These are phyloP conservation scores for Takifugu flavidus DNA, from an alignment of 2,113 vertebrate genomes.

Conservation along the genomic window DNA sequence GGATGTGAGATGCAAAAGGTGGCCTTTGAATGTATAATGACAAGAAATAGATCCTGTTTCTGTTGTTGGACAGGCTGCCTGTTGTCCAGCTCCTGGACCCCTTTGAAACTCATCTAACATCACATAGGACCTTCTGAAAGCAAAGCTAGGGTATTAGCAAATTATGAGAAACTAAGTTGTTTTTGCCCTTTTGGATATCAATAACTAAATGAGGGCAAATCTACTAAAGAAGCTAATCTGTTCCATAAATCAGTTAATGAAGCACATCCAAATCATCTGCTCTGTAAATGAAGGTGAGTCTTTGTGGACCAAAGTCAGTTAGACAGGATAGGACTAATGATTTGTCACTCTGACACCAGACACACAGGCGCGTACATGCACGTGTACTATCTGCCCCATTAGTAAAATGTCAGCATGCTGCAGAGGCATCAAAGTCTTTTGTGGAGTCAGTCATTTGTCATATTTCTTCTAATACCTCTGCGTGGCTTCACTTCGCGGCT, in stretches of 20 bases:
- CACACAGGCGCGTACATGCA: slow-evolving; percentile 1
- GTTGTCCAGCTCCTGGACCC: no score
- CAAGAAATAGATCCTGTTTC: no score
- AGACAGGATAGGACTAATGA: slow-evolving; percentile 48
- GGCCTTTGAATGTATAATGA: no score
- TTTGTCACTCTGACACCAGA: slow-evolving; percentile 28
- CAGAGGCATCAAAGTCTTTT: slow-evolving; percentile 5
- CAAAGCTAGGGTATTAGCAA: slow-evolving; percentile 10
- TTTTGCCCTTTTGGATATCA: neutral
- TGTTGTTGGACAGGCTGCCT: no score
- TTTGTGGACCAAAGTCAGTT: slow-evolving; percentile 3
- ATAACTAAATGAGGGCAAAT: slow-evolving; percentile 14
- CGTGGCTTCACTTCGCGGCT: slow-evolving; percentile 5
- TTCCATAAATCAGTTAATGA: slow-evolving; percentile 20
- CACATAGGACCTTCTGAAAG: no score
- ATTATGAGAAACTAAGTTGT: slow-evolving; percentile 19
- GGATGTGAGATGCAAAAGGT: neutral
- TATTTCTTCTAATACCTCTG: slow-evolving; percentile 25
- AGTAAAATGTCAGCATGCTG: slow-evolving; percentile 52
- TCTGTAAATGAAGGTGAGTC: slow-evolving; percentile 1
- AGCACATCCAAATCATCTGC: slow-evolving; percentile 19
- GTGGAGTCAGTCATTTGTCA: slow-evolving; percentile 40
- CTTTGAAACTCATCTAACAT: no score
- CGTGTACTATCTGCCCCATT: slow-evolving; percentile 15
- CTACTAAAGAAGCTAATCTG: slow-evolving; percentile 19